phyloP scores from a whole-genome alignment of 1,140 invertebrate species.

The Hyles vespertilio region DNA sequence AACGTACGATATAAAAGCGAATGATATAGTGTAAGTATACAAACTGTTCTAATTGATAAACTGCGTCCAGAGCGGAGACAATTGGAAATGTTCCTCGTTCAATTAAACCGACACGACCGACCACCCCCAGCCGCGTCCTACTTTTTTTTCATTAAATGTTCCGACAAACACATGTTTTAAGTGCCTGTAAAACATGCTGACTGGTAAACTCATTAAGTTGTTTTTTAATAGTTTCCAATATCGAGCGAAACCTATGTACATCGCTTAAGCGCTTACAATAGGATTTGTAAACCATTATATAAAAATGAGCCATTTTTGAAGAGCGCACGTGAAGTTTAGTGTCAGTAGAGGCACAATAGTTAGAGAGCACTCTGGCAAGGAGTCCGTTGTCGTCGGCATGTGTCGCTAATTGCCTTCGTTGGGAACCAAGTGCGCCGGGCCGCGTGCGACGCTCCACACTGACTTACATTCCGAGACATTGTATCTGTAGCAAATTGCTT shows the following conservation, averaged over 20 bases:
- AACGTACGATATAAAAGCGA: constrained; percentile 39
- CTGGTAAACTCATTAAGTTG: neutral
- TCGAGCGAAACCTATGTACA: no score
- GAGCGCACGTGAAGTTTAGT: constrained; percentile 25
- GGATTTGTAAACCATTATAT: constrained; percentile 1
- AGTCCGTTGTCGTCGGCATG: constrained; percentile 38
- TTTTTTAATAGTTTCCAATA: neutral
- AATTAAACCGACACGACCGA: constrained; percentile 44
- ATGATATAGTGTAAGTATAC: neutral
- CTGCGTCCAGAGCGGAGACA: constrained; percentile 36
- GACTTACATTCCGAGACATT: constrained; percentile 23
- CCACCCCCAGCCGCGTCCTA: constrained; percentile 24
- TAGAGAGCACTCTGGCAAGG: constrained; percentile 21
- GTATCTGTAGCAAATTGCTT: constrained; percentile 30
- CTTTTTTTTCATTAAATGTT: constrained; percentile 25
- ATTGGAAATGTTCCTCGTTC: constrained; percentile 34
- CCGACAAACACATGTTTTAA: constrained; percentile 19
- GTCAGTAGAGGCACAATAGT: constrained; percentile 21
- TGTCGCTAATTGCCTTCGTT: constrained; percentile 55
- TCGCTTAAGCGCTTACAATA: neutral
- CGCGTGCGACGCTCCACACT: constrained; percentile 8
- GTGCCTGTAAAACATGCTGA: no score
- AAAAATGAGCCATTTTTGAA: constrained; percentile 26
- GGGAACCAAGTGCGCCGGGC: constrained; percentile 20
- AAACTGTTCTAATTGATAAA: constrained; percentile 54